Evolutionary conservation across 1,140 invertebrate genomes (phyloP), one percentile per base, ranked within the genome.

Genomic region (Charaxes varanes): DNA sequence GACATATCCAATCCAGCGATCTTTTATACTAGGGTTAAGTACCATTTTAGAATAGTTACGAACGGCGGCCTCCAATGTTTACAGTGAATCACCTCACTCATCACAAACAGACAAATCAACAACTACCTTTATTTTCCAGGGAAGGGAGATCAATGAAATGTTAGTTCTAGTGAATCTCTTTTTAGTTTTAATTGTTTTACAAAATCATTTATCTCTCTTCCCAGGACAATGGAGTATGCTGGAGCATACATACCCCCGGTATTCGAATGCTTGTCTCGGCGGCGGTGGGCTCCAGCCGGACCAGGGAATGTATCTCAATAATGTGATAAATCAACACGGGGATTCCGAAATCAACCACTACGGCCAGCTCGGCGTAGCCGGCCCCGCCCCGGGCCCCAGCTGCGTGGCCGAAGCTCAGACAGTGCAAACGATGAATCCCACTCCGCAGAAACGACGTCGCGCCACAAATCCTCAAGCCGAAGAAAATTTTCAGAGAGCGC

Each of bases 401-500:
- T 70, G 63, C 14, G 46, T 49, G 0, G 43, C 42, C 5, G 63
- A 65, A 19, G 30, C 48, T 3, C 53, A 43, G 23, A 38, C 54
- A 0, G 31, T 38, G 4, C 54, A 48, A 18, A 51, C 61, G 8
- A 34, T 45, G 1, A 38, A 38, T 6, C 48, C 33, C 1, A 36
- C 32, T 3, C 51, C 40, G 6, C 55, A 45, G 3, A 66, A 64
- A 16, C 60, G 76, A 7, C 56, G 72, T 4, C 66, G 76, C 24
- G 62, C 72, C 6, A 65, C 66, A 2, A 77, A 93, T 72, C 91
- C 91, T 0, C 92, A 92, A 61, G 88, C 89, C 1, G 92, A 93
- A 51, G 91, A 93, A 61, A 93, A 92, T 67, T 93, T 94, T 64
- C 88, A 92, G 33, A 80, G 88, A 4, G 93, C 93, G 0, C 73